Conservation (phyloP, 2,113 vertebrate species). For the Columba janthina region DNA sequence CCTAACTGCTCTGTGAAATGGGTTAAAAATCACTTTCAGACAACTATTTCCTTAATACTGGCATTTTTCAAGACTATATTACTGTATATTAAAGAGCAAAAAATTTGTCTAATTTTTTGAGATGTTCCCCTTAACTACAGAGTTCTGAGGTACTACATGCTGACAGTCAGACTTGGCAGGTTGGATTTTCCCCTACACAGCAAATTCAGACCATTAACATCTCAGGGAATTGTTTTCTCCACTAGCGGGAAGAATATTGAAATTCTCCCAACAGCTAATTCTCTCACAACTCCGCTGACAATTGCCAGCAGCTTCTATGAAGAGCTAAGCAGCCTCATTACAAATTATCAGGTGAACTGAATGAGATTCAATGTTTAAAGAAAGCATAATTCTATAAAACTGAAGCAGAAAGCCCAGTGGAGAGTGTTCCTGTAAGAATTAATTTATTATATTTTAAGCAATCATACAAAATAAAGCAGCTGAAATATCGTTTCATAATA, state of each 20-base stretch:
- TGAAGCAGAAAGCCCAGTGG: background rate
- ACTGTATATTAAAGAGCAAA: background rate
- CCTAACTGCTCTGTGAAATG: background rate
- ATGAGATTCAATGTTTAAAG: conserved; percentile 8
- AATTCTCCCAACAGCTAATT: background rate
- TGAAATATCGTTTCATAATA: conserved; percentile 19
- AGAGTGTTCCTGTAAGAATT: background rate
- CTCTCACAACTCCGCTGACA: background rate
- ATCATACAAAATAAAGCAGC: background rate
- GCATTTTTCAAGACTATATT: background rate
- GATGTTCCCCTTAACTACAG: background rate
- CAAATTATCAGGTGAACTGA: conserved; percentile 13
- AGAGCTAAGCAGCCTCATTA: background rate
- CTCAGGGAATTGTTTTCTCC: background rate
- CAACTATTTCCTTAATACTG: background rate
- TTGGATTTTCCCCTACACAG: background rate
- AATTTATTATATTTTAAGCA: conserved; percentile 19
- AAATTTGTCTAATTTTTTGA: background rate
- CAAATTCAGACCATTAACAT: background rate
- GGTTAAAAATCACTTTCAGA: background rate
- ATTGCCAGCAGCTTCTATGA: background rate
- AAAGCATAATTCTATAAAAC: background rate
- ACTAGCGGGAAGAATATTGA: background rate
- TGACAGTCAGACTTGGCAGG: background rate
- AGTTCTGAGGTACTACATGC: background rate